These are phyloP conservation scores for Steatornis caripensis DNA, from an alignment of 2,113 vertebrate genomes.

Conservation along the genomic window DNA sequence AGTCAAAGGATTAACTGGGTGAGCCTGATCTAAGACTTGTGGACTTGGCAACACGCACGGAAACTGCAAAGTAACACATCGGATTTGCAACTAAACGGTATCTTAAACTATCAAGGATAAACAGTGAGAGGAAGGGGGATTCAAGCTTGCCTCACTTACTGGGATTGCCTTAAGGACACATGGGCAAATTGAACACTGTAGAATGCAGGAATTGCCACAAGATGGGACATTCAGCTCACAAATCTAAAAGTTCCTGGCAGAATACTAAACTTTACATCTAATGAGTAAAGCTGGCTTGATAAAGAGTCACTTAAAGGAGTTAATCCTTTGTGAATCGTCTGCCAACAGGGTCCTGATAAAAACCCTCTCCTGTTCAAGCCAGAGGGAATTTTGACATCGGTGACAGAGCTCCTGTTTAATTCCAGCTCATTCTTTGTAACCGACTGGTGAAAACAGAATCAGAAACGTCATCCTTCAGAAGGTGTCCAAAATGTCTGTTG, in stretches of 20 bases:
- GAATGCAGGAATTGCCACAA: slow-evolving; percentile 52
- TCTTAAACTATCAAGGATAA: neutral
- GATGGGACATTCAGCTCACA: slow-evolving; percentile 49
- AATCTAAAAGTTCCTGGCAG: slow-evolving; percentile 8
- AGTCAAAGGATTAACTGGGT: slow-evolving; percentile 64
- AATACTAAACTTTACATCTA: slow-evolving; percentile 27
- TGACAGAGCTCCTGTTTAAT: neutral
- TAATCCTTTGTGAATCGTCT: neutral
- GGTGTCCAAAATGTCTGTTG: neutral
- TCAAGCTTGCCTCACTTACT: neutral
- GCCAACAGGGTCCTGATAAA: neutral
- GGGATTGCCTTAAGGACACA: neutral
- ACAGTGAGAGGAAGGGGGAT: neutral
- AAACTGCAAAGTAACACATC: slow-evolving; percentile 18
- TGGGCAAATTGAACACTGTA: slow-evolving; percentile 8
- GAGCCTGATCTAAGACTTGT: slow-evolving; percentile 13
- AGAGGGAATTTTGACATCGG: neutral
- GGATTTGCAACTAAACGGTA: neutral
- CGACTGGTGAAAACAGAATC: neutral
- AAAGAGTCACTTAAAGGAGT: neutral
- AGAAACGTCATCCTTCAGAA: neutral
- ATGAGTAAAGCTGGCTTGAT: neutral
- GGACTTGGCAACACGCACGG: slow-evolving; percentile 3
- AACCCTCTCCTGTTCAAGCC: neutral
- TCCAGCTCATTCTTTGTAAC: neutral